Conservation (phyloP, 2,113 vertebrate species). For the Furnarius figulus region DNA sequence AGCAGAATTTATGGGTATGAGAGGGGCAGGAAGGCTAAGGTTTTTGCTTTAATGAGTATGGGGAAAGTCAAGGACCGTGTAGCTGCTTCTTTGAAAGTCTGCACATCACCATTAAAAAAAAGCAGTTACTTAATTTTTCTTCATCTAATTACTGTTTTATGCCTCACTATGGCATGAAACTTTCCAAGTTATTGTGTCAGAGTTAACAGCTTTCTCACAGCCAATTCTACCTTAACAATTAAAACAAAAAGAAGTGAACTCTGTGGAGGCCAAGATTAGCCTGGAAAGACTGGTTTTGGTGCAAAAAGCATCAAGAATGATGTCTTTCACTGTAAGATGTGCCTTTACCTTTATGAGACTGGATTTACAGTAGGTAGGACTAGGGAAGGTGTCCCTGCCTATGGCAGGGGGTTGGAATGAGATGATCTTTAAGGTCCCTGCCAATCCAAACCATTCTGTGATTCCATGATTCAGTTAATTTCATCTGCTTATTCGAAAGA, state of each 20-base stretch:
- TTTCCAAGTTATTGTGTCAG: not conserved
- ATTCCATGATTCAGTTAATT: not conserved
- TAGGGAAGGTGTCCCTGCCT: not conserved
- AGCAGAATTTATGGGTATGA: slow-evolving; percentile 39
- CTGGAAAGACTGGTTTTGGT: not conserved
- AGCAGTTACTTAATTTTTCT: not conserved
- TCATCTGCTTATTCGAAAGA: not conserved
- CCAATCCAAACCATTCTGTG: not conserved
- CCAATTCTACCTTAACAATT: not conserved
- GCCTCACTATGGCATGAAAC: not conserved
- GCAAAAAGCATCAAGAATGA: not conserved
- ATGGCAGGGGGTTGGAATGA: not conserved
- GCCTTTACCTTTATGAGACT: not conserved
- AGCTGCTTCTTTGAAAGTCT: not conserved
- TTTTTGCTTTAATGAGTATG: slow-evolving; percentile 42
- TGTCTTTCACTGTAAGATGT: not conserved
- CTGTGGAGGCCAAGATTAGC: not conserved
- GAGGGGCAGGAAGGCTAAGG: slow-evolving; percentile 7
- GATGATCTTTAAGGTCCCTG: not conserved
- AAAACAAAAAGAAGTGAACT: not conserved
- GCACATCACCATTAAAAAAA: not conserved
- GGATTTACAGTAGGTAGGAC: not conserved
- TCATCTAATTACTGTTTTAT: not conserved
- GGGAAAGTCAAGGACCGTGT: not conserved
- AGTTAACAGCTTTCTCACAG: not conserved